phyloP scores from a whole-genome alignment of 2,888 invertebrate species.

The Zygogramma bicolorata region DNA sequence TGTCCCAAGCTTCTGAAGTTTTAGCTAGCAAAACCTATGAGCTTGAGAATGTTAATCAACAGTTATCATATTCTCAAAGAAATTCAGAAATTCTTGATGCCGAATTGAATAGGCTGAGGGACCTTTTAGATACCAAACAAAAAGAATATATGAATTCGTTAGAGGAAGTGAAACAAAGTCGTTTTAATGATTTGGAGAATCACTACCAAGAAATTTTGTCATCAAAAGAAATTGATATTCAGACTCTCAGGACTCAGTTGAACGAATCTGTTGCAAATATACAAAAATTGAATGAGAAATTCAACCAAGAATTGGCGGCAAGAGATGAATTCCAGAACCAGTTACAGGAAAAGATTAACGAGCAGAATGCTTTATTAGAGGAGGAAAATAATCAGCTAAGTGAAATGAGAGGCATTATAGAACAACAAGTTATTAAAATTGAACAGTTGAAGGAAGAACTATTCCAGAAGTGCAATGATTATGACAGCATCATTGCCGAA shows the following conservation, averaged over 20 bases:
- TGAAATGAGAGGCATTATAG: constrained; percentile 74
- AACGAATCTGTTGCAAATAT: constrained; percentile 40
- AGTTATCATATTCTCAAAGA: constrained; percentile 43
- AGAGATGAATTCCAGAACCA: constrained; percentile 17
- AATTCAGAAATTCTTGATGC: constrained; percentile 42
- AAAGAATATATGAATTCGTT: constrained; percentile 40
- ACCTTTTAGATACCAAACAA: constrained; percentile 39
- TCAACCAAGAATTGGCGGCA: constrained; percentile 18
- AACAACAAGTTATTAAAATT: constrained; percentile 80
- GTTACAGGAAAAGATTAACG: constrained; percentile 69
- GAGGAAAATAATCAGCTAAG: constrained; percentile 71
- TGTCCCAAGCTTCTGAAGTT: constrained; percentile 42
- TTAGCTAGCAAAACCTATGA: constrained; percentile 41
- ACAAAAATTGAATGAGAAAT: constrained; percentile 36
- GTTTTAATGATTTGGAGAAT: constrained; percentile 48
- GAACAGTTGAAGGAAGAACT: constrained; percentile 79
- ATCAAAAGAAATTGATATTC: constrained; percentile 57
- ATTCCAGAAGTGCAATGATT: constrained; percentile 72
- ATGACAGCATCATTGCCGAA: constrained; percentile 67
- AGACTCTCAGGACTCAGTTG: constrained; percentile 54
- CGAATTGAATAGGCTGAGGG: constrained; percentile 42
- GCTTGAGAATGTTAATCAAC: constrained; percentile 42
- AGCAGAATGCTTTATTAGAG: constrained; percentile 69
- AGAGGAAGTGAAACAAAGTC: constrained; percentile 43
- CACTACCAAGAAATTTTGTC: constrained; percentile 56